Evolutionary conservation across 2,113 vertebrate genomes (phyloP), one percentile per base, ranked within the genome.

Genomic region (Pteronura brasiliensis): DNA sequence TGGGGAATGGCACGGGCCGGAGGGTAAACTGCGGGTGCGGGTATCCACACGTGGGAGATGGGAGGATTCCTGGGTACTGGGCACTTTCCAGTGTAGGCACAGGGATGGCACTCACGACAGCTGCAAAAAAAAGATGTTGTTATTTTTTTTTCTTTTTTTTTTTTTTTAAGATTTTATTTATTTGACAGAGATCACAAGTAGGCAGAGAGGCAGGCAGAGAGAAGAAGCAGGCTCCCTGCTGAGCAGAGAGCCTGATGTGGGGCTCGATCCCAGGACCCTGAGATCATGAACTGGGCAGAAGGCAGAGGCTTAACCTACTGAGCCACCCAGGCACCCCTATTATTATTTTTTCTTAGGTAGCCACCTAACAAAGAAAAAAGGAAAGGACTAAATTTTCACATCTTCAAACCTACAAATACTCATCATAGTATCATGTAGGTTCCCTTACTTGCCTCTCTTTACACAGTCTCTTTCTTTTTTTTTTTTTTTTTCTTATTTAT

Each of bases 61-160:
- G 99, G 63, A 99, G 99, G 96, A 99, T 99, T 25, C 99, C 99
- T 0, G 99, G 99, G 89, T 99, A 99, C 99, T 99, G 99, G 63
- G 99, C 99, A 44, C 99, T 99, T 97, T 99, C 99, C 88, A 99
- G 98, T 0, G 99, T 99, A 21, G 99, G 99, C 71, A 99, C 99
- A 0, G 99, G 99, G 82, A 99, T 99, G 90, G 99, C 99, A 27
- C 99, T 99, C 95, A 99, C 99, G 57, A 99, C 99, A 85, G 99
- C 99, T 99, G 95, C 29, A 95, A 47, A 29, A 97, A 92, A 98
- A 65, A 98, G 29, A 97, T 20, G 81, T 57, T 11, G 67, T 21
- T 47, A 25, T 88, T 79, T 49, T 57, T 44, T 8, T 10, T 47
- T 12, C 2, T 47, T 12, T 47, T 47, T 47, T 47, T 47, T 49